Conservation (phyloP, 2,113 vertebrate genomes). For the Silurus asotus region DNA sequence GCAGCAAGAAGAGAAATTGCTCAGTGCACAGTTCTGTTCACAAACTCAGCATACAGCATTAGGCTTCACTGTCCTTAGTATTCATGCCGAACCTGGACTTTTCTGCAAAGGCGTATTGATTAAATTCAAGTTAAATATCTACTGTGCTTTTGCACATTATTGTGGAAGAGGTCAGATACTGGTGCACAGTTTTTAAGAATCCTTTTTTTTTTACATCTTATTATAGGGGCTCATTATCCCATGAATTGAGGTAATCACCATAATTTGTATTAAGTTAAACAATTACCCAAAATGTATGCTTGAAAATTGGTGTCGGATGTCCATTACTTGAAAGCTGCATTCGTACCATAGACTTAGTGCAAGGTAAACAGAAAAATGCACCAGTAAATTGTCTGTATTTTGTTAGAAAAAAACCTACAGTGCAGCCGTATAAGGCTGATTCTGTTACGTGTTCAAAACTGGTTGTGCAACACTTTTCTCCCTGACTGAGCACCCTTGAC, state of each 20-base stretch:
- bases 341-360: not conserved
- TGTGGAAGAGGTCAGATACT: not conserved
- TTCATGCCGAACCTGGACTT: not conserved
- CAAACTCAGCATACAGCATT: not conserved
- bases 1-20: constrained; percentile 12
- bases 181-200: not conserved
- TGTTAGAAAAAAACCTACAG: not conserved
- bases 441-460: not conserved
- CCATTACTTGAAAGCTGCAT: not conserved
- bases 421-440: not conserved
- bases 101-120: not conserved
- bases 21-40: not conserved
- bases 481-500: constrained; percentile 37
- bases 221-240: not conserved
- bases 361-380: not conserved
- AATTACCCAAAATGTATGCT: not conserved
- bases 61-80: not conserved
- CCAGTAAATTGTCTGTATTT: not conserved
- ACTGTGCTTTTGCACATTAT: not conserved
- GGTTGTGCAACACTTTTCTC: constrained; percentile 31
- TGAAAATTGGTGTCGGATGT: not conserved
- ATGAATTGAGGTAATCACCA: not conserved
- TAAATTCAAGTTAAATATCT: constrained; percentile 28
- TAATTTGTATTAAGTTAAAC: too few species aligned
- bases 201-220: too few species aligned